A percentile compares a stretch with the other conserved stretches of the same genome.
phyloP scores from a whole-genome alignment of 92 coral and sea anemone genomes.

The Pocillopora grandis region DNA sequence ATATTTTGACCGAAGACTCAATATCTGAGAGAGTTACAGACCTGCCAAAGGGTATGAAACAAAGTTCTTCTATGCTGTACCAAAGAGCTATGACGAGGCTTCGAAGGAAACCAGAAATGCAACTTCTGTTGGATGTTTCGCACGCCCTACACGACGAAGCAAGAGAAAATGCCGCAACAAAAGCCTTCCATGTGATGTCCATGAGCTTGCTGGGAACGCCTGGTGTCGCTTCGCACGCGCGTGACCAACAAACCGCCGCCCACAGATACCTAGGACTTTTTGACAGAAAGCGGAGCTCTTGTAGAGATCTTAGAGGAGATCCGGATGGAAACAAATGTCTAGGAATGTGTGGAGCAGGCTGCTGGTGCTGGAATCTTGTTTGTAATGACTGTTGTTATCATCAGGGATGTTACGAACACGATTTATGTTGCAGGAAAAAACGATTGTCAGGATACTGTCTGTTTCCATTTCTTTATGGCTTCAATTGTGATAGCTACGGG shows the following conservation, averaged over 20 bases:
- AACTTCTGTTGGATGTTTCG: conserved; percentile 12
- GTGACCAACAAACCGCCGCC: conserved; percentile 3
- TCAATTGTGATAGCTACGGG: conserved; percentile 23
- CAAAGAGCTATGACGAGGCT: conserved; percentile 8
- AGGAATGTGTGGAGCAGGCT: conserved; percentile 58
- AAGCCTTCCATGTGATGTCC: conserved; percentile 22
- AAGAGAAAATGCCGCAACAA: neutral
- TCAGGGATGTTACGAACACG: conserved; percentile 50
- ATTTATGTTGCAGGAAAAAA: conserved; percentile 35
- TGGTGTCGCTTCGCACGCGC: neutral
- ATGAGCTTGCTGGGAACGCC: neutral
- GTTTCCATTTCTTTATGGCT: conserved; percentile 30
- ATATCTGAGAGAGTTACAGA: too few species aligned
- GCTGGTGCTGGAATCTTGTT: conserved; percentile 39
- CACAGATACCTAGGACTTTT: neutral
- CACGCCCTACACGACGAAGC: conserved; percentile 16
- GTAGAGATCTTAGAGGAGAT: conserved; percentile 19
- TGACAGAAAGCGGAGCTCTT: neutral
- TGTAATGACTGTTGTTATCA: conserved; percentile 54
- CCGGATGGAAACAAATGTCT: conserved; percentile 27
- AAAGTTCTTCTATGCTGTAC: neutral
- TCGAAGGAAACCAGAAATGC: conserved; percentile 1
- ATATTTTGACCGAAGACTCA: neutral
- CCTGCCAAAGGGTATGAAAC: neutral
- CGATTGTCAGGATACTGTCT: conserved; percentile 26